phyloP scores from a whole-genome alignment of 1,140 invertebrate genomes.

The Drosophila ananassae region DNA sequence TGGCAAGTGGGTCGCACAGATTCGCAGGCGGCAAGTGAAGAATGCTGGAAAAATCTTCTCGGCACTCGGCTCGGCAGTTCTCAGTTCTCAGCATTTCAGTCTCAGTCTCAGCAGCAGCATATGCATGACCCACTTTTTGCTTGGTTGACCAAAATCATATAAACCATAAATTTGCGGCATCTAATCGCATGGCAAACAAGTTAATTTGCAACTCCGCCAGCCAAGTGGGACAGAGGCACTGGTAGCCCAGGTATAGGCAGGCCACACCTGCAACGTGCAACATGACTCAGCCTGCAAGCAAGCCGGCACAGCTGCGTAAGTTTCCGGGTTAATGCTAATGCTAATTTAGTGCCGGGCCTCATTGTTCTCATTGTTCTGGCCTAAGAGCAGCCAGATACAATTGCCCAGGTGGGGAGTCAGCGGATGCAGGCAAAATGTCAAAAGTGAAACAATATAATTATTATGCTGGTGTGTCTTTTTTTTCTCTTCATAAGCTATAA shows the following conservation, averaged over 20 bases:
- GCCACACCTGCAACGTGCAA: conserved; percentile 64
- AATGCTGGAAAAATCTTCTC: conserved; percentile 35
- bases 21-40: conserved; percentile 14
- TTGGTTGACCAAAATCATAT: conserved; percentile 59
- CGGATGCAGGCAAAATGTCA: conserved; percentile 68
- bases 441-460: conserved; percentile 71
- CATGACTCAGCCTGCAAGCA: conserved; percentile 24
- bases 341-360: conserved; percentile 63
- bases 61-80: background rate
- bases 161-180: conserved; percentile 72
- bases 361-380: conserved; percentile 56
- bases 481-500: conserved; percentile 13
- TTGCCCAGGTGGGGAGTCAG: conserved; percentile 43
- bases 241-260: background rate
- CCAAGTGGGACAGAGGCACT: conserved; percentile 14
- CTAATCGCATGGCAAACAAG: conserved; percentile 73
- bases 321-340: conserved; percentile 79
- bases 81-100: background rate
- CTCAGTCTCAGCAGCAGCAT: conserved; percentile 19
- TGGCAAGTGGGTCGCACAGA: conserved; percentile 55
- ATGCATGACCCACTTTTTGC: conserved; percentile 57
- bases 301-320: conserved; percentile 47
- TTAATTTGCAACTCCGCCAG: conserved; percentile 58
- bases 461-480: conserved; percentile 26
- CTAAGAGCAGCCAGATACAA: conserved; percentile 35